Percentiles rank a stretch among this genome's conserved stretches.
Conservation (phyloP, 1,140 invertebrate species). For the Drosophila sucinea region DNA sequence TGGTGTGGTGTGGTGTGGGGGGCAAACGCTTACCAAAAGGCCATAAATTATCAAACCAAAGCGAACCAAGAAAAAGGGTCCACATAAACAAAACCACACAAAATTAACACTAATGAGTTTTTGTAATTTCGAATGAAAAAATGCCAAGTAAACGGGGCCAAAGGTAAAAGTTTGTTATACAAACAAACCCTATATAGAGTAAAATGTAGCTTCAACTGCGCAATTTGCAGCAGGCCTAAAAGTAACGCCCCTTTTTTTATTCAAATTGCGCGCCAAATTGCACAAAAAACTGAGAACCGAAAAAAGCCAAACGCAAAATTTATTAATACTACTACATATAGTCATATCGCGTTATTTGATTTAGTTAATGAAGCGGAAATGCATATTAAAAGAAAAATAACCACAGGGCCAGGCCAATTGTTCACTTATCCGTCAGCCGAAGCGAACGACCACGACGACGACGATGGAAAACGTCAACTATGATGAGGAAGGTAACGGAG, state of each 20-base stretch:
- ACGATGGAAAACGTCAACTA: constrained; percentile 34
- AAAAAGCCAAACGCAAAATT: constrained; percentile 24
- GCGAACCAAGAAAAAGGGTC: constrained; percentile 33
- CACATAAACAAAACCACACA: constrained; percentile 24
- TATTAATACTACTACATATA: constrained; percentile 35
- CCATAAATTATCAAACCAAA: constrained; percentile 53
- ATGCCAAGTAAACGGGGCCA: constrained; percentile 23
- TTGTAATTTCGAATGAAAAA: constrained; percentile 51
- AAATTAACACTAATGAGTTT: constrained; percentile 62
- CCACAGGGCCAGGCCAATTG: constrained; percentile 55
- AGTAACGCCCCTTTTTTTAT: constrained; percentile 49
- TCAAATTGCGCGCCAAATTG: constrained; percentile 51
- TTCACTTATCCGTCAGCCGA: constrained; percentile 58
- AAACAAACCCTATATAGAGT: constrained; percentile 25
- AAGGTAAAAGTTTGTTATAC: constrained; percentile 42
- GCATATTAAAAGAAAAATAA: constrained; percentile 56
- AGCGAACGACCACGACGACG: constrained; percentile 20
- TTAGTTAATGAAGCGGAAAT: constrained; percentile 71
- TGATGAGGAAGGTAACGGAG: constrained; percentile 20
- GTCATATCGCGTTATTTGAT: constrained; percentile 20
- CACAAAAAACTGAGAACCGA: constrained; percentile 21
- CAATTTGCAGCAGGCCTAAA: constrained; percentile 47
- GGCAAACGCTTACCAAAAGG: constrained; percentile 11
- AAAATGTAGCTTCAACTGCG: constrained; percentile 37
- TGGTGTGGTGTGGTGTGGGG: background rate